Evolutionary conservation across 2,113 vertebrate genomes (phyloP).

Genomic region (Cathartes aura): DNA sequence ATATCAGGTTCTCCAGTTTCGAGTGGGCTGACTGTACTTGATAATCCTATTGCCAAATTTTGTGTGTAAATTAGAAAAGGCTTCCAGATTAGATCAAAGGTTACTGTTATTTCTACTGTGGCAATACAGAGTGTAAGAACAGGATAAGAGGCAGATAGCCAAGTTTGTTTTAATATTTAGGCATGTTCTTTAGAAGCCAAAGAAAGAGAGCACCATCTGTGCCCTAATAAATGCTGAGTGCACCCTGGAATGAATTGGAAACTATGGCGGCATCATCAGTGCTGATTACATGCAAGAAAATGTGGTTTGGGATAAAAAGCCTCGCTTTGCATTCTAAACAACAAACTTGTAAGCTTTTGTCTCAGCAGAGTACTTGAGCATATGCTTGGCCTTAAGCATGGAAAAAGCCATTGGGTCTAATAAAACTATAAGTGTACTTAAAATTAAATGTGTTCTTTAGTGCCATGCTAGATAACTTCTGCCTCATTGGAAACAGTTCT

Average conservation of each 20-base stretch:
- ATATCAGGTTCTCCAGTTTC: not conserved
- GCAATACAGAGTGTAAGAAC: not conserved
- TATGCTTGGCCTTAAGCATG: conserved; percentile 35
- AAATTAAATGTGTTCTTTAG: not conserved
- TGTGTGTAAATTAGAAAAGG: not conserved
- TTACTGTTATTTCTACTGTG: conserved; percentile 28
- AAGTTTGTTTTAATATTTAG: conserved; percentile 17
- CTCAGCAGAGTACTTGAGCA: not conserved
- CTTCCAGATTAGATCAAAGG: conserved; percentile 23
- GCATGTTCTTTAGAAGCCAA: not conserved
- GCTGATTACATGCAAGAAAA: conserved; percentile 18
- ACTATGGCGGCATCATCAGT: not conserved
- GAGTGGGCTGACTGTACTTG: not conserved
- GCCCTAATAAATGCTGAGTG: conserved; percentile 18
- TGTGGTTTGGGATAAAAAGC: conserved; percentile 34
- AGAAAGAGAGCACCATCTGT: conserved; percentile 15
- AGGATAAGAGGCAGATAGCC: not conserved
- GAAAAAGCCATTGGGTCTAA: conserved; percentile 10
- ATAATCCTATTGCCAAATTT: conserved; percentile 17
- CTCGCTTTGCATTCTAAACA: not conserved
- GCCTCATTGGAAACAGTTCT: not conserved
- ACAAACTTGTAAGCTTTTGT: conserved; percentile 30
- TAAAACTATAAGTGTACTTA: not conserved
- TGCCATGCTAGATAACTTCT: not conserved
- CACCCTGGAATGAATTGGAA: conserved; percentile 8